Conservation (phyloP, 2,113 vertebrate species). For the Podilymbus podiceps region DNA sequence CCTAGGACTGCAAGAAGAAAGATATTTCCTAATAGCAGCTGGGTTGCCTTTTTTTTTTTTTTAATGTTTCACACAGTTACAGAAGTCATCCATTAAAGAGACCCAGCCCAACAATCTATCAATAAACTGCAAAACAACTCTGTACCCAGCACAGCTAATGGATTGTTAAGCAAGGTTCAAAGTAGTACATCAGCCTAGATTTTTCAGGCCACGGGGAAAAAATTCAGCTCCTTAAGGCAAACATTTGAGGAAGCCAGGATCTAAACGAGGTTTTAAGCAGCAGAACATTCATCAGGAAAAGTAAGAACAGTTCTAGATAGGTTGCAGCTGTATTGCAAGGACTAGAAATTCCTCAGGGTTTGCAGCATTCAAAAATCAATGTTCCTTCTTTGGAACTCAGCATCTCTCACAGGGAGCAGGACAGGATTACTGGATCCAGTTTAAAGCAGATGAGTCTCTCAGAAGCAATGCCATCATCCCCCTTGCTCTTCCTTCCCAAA, state of each 20-base stretch:
- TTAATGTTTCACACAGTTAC: background rate
- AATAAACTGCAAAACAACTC: background rate
- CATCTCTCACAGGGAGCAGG: background rate
- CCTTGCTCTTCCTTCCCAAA: background rate
- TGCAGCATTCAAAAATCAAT: background rate
- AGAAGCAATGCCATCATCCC: background rate
- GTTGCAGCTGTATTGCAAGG: rapidly evolving
- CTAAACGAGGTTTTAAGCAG: background rate
- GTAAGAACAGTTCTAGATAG: background rate
- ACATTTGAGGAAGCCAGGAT: background rate
- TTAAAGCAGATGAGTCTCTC: background rate
- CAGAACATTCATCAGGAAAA: background rate
- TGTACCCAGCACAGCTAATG: background rate
- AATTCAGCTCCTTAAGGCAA: background rate
- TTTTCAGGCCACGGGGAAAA: background rate
- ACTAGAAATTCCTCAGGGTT: background rate
- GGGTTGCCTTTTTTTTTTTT: background rate
- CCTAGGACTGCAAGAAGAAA: background rate
- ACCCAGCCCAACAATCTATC: background rate
- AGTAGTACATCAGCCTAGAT: background rate
- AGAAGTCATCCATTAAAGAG: background rate
- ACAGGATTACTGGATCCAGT: background rate
- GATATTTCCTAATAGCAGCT: background rate
- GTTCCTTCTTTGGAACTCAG: background rate
- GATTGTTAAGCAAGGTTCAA: background rate